These are phyloP conservation scores for Bembecia ichneumoniformis DNA, from an alignment of 2,888 invertebrate genomes.

Conservation along the genomic window DNA sequence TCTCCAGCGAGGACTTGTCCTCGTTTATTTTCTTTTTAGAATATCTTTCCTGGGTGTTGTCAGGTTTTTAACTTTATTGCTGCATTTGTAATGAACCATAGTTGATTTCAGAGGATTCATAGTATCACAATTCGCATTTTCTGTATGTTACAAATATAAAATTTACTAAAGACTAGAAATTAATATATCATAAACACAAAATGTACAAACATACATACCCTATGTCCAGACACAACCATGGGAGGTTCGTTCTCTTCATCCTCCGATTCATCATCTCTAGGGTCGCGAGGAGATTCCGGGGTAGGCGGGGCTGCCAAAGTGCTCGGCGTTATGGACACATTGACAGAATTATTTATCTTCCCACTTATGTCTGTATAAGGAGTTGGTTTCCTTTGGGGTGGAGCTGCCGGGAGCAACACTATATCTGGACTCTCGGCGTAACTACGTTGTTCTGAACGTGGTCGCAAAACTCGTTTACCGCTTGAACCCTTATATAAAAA, in stretches of 20 bases:
- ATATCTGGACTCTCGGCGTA: constrained; percentile 89
- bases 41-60: too few relatives aligned
- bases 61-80: too few relatives aligned
- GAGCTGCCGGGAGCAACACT: constrained; percentile 73
- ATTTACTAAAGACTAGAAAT: too few relatives aligned
- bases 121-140: too few relatives aligned
- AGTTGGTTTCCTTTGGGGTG: constrained; percentile 53
- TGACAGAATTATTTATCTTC: constrained; percentile 69
- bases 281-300: constrained; percentile 56
- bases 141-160: too few relatives aligned
- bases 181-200: not conserved
- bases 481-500: constrained; percentile 38
- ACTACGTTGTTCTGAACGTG: constrained; percentile 86
- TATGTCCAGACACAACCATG: constrained; percentile 77
- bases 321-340: constrained; percentile 73
- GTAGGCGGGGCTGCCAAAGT: constrained; percentile 59
- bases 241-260: constrained; percentile 77
- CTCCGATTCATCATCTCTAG: constrained; percentile 71
- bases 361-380: constrained; percentile 53
- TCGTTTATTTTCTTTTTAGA: too few relatives aligned
- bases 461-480: constrained; percentile 81
- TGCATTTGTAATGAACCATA: too few relatives aligned
- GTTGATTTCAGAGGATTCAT: too few relatives aligned
- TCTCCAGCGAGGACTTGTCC: too few relatives aligned
- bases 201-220: constrained; percentile 66